Percentiles rank a stretch among this genome's conserved stretches.
These are phyloP conservation scores for Lasioglossum leucozonium DNA, from an alignment of 2,888 invertebrate genomes.

Conservation along the genomic window DNA sequence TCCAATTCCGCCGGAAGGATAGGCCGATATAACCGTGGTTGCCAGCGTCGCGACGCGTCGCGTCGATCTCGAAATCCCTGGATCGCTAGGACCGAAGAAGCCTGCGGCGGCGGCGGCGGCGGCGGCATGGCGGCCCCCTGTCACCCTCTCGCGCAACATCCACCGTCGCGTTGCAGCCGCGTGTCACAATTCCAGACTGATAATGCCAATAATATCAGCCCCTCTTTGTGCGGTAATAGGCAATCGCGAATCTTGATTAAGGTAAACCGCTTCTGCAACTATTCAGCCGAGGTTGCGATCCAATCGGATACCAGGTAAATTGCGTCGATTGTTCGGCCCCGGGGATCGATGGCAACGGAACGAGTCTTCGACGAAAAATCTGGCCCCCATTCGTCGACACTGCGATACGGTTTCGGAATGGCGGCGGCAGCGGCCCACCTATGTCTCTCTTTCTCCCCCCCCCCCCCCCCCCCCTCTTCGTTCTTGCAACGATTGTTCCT, in stretches of 20 bases:
- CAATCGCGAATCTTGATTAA: conserved; percentile 70
- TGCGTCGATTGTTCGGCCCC: conserved; percentile 38
- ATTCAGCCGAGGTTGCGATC: conserved; percentile 40
- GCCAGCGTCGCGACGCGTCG: background rate
- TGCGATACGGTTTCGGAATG: conserved; percentile 7
- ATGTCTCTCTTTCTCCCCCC: background rate
- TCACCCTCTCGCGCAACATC: background rate
- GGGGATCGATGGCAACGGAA: conserved; percentile 20
- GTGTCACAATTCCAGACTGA: conserved; percentile 64
- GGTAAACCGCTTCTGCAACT: conserved; percentile 60
- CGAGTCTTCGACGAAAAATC: conserved; percentile 37
- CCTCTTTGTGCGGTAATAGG: conserved; percentile 67
- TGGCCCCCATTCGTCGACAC: conserved; percentile 30
- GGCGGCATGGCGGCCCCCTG: background rate
- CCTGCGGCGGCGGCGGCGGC: conserved; percentile 14
- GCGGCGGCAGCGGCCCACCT: background rate
- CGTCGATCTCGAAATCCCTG: conserved; percentile 24
- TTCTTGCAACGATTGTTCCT: conserved; percentile 9
- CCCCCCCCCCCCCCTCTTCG: background rate
- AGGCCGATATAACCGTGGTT: conserved; percentile 45
- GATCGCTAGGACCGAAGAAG: conserved; percentile 33
- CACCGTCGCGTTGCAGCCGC: background rate
- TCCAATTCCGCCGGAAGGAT: conserved; percentile 53
- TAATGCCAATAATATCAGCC: conserved; percentile 65
- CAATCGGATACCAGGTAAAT: conserved; percentile 51